A percentile compares a stretch with the other conserved stretches of the same genome.
phyloP scores from a whole-genome alignment of 2,113 vertebrate species.

The Chroicocephalus ridibundus region DNA sequence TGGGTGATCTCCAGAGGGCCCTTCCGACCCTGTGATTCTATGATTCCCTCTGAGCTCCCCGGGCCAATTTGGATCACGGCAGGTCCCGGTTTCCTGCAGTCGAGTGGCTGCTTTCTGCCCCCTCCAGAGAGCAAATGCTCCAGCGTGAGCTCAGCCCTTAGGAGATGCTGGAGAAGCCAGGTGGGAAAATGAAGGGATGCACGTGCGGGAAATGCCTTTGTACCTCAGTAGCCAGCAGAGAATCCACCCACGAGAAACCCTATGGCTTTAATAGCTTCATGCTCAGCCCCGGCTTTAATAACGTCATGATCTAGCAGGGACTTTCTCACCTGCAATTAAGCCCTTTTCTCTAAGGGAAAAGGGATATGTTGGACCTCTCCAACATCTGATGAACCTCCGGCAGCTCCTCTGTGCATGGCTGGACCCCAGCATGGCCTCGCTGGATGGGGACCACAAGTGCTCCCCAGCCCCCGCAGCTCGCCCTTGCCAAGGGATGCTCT shows the following conservation, averaged over 20 bases:
- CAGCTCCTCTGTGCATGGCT: rapidly evolving
- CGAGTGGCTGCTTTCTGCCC: background rate
- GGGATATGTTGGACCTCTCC: background rate
- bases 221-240: background rate
- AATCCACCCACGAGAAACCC: background rate
- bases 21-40: too few relatives aligned
- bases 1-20: too few relatives aligned
- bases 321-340: background rate
- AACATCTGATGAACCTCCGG: background rate
- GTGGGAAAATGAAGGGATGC: background rate
- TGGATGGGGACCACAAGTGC: background rate
- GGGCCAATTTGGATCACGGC: background rate
- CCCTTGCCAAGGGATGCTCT: background rate
- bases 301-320: background rate
- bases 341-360: background rate
- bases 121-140: background rate
- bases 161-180: background rate
- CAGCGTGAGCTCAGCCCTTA: background rate
- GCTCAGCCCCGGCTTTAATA: background rate
- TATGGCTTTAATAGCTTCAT: background rate
- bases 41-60: background rate
- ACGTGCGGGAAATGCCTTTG: rapidly evolving
- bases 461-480: background rate
- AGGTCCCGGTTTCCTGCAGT: background rate
- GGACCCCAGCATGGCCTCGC: rapidly evolving